phyloP scores from a whole-genome alignment of 2,888 invertebrate genomes.

The Heliconius erato region DNA sequence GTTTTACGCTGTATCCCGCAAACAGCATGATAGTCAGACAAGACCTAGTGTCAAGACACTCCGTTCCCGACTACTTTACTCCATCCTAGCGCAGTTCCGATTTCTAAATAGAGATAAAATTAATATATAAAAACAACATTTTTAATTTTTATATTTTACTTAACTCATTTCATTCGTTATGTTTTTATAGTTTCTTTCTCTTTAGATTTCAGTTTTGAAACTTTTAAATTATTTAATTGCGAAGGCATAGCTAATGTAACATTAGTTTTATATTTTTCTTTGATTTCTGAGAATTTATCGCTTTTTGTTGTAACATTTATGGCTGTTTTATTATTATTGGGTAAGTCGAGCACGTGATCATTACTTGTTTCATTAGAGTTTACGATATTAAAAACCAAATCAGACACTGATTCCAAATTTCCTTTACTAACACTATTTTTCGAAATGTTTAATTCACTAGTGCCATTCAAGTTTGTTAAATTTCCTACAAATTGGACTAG shows the following conservation, averaged over 20 bases:
- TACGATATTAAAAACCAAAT: background rate
- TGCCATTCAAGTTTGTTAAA: background rate
- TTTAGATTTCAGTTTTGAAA: background rate
- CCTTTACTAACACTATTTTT: background rate
- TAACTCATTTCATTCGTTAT: background rate
- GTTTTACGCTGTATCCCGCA: background rate
- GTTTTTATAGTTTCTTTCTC: no score
- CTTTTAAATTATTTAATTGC: background rate
- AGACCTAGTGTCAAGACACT: background rate
- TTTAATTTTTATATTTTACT: background rate
- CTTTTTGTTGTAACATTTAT: background rate
- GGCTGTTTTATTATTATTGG: background rate
- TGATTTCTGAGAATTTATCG: background rate
- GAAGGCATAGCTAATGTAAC: background rate
- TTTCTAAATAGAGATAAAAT: no score
- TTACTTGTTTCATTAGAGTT: constrained; percentile 1
- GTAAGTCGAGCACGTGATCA: background rate
- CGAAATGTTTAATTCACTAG: background rate
- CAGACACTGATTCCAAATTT: background rate
- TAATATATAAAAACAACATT: background rate
- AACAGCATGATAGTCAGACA: background rate
- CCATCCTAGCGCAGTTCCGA: no score
- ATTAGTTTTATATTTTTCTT: background rate
- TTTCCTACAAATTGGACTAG: background rate
- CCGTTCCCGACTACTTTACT: background rate